phyloP scores from a whole-genome alignment of 2,888 invertebrate genomes.

The Pharmacophagus antenor region DNA sequence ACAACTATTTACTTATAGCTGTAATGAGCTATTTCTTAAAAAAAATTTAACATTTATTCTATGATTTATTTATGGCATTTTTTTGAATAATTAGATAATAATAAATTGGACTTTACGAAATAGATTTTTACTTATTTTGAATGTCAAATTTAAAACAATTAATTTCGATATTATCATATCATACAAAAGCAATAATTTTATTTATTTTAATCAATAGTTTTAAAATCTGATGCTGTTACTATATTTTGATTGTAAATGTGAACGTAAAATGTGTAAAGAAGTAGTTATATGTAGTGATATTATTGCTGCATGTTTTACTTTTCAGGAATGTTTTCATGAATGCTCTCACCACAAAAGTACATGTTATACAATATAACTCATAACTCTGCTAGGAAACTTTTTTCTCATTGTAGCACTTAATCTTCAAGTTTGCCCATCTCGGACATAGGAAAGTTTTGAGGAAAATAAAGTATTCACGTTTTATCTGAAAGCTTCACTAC shows the following conservation, averaged over 20 bases:
- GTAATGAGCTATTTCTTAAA: too few relatives aligned
- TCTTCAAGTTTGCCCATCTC: constrained; percentile 17
- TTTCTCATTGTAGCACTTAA: constrained; percentile 23
- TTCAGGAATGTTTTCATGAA: not conserved
- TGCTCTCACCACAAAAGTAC: constrained; percentile 3
- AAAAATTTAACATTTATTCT: too few relatives aligned
- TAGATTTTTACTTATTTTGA: too few relatives aligned
- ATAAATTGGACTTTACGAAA: too few relatives aligned
- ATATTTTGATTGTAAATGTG: not conserved
- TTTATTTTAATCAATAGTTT: too few relatives aligned
- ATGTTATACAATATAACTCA: constrained; percentile 12
- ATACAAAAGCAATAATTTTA: too few relatives aligned
- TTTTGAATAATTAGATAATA: too few relatives aligned
- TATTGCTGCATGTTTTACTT: not conserved
- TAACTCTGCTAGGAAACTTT: constrained; percentile 13
- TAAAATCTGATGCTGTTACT: not conserved
- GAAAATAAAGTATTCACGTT: constrained; percentile 24
- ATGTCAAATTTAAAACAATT: too few relatives aligned
- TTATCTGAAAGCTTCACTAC: constrained; percentile 22
- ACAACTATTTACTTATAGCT: too few relatives aligned
- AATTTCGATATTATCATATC: too few relatives aligned
- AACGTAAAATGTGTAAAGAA: too few relatives aligned
- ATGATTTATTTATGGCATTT: too few relatives aligned
- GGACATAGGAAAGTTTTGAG: constrained; percentile 16
- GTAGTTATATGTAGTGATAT: not conserved